Base-by-base conservation (phyloP, 92 coral and sea anemone species). In the Actinernus sp. region DNA sequence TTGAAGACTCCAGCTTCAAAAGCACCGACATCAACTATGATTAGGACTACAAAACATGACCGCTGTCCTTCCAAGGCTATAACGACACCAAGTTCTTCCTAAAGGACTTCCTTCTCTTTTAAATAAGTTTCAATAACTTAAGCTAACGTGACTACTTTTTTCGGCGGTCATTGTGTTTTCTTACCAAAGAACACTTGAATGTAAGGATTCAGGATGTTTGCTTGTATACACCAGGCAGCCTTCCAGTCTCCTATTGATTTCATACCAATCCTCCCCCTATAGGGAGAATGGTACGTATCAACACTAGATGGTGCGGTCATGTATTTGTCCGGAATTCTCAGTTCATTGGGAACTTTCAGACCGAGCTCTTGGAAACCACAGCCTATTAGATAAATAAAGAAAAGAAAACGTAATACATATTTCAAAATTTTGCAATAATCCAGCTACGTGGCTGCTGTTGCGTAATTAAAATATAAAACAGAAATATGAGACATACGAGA, bases 331-430 rank as follows among this genome's bases (percentile, higher is more conserved):
- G 81, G 81, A 33, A 74, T 59, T 33, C 81, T 49, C 7, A 58
- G 62, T 17, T 9, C 40, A 21, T 49, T 52, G 0, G 81, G 81
- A 3, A 74, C 62, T 41, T 36, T 49, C 1, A 74, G 32, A 19
- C 81, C 81, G 3, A 74, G 46, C 47, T 74, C 81, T 12, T 47
- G 33, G 55, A 74, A 74, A 6, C 81, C 81, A 31, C 81, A 74
- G 6, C 81, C 81, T 74, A 14, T 6, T 34, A 34, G 41, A 14
- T 6, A 6, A 34, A 34, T 34, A 34, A 34, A 34, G 41, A 6
- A 34, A 34, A 14, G 41, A 6, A 34, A 34, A 34, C 14, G 41
- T 34, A 34, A 6, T 34, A 14, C 14, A 34, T 34, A 6, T 6
- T 6, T 34, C 41, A 34, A 34, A 34, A 6, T 34, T 6, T 6